These are phyloP conservation scores for Aramus guarauna DNA, from an alignment of 2,113 vertebrate genomes.

Conservation along the genomic window DNA sequence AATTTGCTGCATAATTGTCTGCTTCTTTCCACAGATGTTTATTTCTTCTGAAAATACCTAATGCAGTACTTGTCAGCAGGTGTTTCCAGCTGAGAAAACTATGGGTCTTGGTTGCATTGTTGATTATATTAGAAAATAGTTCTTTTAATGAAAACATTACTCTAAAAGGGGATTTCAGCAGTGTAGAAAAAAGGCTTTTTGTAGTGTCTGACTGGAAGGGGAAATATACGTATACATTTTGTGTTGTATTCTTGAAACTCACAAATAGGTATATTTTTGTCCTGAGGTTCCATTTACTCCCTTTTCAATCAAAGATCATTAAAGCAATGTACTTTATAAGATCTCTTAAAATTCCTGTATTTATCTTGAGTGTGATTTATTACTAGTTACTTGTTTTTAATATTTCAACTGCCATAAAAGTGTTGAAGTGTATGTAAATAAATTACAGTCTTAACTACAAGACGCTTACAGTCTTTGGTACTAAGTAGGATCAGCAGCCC, in stretches of 20 bases:
- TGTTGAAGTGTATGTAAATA: neutral
- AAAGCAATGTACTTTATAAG: neutral
- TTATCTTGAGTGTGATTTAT: neutral
- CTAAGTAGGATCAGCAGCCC: neutral
- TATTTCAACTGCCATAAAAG: neutral
- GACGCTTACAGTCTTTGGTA: neutral
- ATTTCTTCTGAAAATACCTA: conserved; percentile 33
- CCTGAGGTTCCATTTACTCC: neutral
- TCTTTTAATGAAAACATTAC: neutral
- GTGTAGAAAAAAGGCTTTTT: neutral
- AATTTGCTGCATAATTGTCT: conserved; percentile 62
- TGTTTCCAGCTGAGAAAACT: conserved; percentile 63
- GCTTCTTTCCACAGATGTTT: neutral
- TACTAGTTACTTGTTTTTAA: neutral
- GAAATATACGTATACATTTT: neutral
- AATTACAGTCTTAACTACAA: neutral
- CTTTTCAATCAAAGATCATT: neutral
- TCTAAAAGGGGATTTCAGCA: neutral
- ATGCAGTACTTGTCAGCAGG: conserved; percentile 9
- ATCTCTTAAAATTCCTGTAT: neutral
- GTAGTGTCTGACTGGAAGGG: neutral
- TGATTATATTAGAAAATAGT: neutral
- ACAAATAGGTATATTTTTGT: neutral
- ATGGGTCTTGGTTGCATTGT: neutral
- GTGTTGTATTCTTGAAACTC: neutral